Base-by-base conservation (phyloP, 2,888 invertebrate genomes). In the Bedellia somnulentella region DNA sequence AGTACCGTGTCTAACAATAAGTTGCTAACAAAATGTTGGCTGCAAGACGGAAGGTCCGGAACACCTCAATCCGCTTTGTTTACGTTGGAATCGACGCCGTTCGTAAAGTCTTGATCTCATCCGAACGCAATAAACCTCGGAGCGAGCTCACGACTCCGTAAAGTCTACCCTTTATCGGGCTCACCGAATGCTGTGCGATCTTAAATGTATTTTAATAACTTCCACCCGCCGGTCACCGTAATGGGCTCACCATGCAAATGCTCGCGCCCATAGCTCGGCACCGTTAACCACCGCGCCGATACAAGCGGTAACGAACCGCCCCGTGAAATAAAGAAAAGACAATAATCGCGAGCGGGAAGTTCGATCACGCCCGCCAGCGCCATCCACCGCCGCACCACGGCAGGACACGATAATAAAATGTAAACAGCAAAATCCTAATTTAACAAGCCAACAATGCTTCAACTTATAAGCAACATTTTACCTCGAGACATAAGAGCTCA, bases 201-300 rank as follows among this genome's bases (percentile, higher is more conserved):
- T 70, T 64, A 62, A 67, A 63, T 53, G 59, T 60, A 66, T 68
- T 70, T 68, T 66, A 71, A 68, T 68, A 68, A 67, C 60, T 60
- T 64, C 63, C 57, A 58, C 57, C 57, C 52, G 53, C 56, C 52
- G 49, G 59, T 60, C 51, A 50, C 56, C 48, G 52, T 67, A 67
- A 68, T 66, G 60, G 60, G 55, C 57, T 53, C 56, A 56, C 61
- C 61, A 70, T 68, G 68, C 70, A 70, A 70, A 71, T 66, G 50
- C 57, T 47, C 51, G 52, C 52, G 51, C 52, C 52, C 55, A 53
- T 42, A 44, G 44, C 25, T 24, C 30, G 46, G 46, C 52, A 60
- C 68, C 66, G 70, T 70, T 70, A 68, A 49, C 45, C 49, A 46
- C 45, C 50, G 62, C 49, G 45, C 45, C 50, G 62, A 64, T 68